phyloP scores from a whole-genome alignment of 2,797 vertebrate species.

The Euthynnus affinis region DNA sequence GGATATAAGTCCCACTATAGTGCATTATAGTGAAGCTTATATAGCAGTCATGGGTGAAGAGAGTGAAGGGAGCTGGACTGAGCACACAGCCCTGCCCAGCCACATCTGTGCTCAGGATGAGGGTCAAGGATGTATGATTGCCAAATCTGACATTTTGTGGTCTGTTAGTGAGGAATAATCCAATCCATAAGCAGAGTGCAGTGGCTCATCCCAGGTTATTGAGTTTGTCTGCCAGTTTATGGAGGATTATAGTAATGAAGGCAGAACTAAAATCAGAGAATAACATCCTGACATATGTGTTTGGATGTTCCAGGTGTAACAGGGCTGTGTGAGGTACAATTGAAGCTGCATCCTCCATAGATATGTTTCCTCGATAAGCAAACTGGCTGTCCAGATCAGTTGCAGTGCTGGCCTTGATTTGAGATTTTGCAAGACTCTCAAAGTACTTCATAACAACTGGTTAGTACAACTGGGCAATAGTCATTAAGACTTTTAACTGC shows the following conservation, averaged over 20 bases:
- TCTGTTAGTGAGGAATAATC: no score
- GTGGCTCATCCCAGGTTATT: background rate
- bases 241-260: background rate
- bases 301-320: background rate
- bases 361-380: background rate
- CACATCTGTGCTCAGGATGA: no score
- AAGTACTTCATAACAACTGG: background rate
- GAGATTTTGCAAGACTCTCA: background rate
- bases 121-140: no score
- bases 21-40: background rate
- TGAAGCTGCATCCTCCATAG: background rate
- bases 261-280: background rate
- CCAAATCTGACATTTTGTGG: no score
- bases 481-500: no score
- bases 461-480: no score
- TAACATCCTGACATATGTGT: background rate
- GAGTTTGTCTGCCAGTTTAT: background rate
- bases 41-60: no score
- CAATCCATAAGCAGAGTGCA: background rate
- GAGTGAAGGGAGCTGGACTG: no score
- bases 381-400: no score
- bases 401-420: background rate
- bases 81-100: no score
- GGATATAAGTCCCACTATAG: background rate
- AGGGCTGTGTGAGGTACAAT: background rate